Conservation (phyloP, 2,797 vertebrate genomes). For the Urophycis tenuis region DNA sequence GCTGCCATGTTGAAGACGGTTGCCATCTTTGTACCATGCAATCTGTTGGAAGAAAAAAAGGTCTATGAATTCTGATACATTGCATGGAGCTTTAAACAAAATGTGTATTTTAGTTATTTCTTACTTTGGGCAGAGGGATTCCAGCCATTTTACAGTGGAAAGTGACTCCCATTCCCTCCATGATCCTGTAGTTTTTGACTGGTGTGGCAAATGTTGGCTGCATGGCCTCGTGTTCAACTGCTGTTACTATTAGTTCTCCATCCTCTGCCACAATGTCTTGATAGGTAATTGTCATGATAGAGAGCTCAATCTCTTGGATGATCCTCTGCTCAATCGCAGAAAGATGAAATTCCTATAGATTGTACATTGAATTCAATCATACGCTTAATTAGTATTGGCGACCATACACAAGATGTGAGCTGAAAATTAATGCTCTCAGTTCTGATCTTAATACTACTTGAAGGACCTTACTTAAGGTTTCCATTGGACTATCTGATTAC, state of each 20-base stretch:
- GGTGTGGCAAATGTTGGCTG: conserved; percentile 81
- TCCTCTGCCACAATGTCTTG: conserved; percentile 89
- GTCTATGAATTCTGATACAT: background rate
- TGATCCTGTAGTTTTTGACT: conserved; percentile 90
- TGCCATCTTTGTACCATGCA: conserved; percentile 96
- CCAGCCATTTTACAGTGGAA: conserved; percentile 92
- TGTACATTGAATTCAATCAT: background rate
- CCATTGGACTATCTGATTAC: background rate
- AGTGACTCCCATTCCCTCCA: conserved; percentile 91
- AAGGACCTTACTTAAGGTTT: background rate
- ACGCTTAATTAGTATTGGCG: background rate
- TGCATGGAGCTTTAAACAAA: background rate
- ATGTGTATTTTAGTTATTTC: background rate
- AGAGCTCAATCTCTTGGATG: conserved; percentile 93
- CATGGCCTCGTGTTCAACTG: conserved; percentile 77
- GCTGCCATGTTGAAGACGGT: conserved; percentile 79
- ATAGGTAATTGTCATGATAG: conserved; percentile 89
- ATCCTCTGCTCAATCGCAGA: conserved; percentile 93
- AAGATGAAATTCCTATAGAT: conserved; percentile 85
- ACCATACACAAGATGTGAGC: background rate
- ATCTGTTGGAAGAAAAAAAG: conserved; percentile 66
- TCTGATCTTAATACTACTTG: background rate
- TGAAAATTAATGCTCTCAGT: conserved; percentile 2
- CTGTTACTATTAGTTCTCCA: conserved; percentile 82
- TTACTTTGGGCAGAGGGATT: conserved; percentile 89